Conservation (phyloP, 2,113 vertebrate species). For the Reinhardtius hippoglossoides region DNA sequence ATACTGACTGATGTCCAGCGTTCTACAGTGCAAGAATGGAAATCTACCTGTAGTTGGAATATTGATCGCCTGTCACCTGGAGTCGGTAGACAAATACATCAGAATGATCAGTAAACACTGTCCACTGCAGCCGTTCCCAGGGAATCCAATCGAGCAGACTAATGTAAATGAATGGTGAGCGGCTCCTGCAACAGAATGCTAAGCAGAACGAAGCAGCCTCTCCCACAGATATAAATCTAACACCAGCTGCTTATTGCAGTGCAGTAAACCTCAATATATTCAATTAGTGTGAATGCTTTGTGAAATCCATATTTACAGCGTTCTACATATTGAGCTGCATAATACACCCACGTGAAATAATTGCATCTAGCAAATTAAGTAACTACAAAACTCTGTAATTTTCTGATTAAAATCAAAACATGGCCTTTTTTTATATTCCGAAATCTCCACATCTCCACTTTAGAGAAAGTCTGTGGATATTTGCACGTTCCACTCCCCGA, state of each 20-base stretch:
- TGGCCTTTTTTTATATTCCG: not conserved
- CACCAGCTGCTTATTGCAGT: constrained; percentile 23
- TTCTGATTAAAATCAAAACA: not conserved
- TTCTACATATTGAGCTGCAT: constrained; percentile 1
- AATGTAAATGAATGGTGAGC: constrained; percentile 66
- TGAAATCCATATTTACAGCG: constrained; percentile 29
- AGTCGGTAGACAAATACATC: constrained; percentile 71
- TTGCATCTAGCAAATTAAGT: not conserved
- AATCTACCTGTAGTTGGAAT: constrained; percentile 75
- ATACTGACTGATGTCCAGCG: constrained; percentile 53
- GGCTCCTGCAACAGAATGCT: constrained; percentile 35
- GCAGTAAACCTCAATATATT: constrained; percentile 47
- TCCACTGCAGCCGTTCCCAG: constrained; percentile 31
- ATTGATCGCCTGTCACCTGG: constrained; percentile 71
- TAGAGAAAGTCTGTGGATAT: constrained; percentile 18
- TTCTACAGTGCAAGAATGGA: constrained; percentile 51
- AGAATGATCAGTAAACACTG: constrained; percentile 70
- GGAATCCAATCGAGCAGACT: constrained; percentile 48
- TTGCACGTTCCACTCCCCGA: not conserved
- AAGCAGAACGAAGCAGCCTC: constrained; percentile 21
- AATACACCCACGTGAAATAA: not conserved
- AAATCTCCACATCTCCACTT: too few relatives aligned
- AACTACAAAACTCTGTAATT: not conserved
- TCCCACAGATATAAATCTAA: constrained; percentile 50
- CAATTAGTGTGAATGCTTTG: constrained; percentile 45